A percentile compares a stretch with the other conserved stretches of the same genome.
Conservation (phyloP, 2,888 invertebrate genomes). For the Perizoma affinitatum region DNA sequence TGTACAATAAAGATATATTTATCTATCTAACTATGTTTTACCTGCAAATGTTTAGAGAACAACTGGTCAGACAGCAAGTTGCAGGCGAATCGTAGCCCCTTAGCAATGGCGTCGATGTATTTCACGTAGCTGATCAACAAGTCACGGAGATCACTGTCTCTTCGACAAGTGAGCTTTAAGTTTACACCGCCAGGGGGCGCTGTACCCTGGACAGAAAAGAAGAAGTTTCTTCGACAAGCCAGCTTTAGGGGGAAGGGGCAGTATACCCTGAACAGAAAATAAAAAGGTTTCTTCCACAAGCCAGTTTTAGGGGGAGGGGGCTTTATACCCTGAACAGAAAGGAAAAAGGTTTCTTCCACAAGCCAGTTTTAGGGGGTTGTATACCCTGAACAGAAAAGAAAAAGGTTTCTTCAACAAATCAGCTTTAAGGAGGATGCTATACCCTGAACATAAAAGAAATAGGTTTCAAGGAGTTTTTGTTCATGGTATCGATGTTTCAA, state of each 20-base stretch:
- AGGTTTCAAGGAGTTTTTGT: no score
- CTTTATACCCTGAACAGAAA: constrained; percentile 70
- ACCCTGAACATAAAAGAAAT: no score
- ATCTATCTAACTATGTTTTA: constrained; percentile 41
- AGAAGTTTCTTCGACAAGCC: no score
- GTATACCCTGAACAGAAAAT: no score
- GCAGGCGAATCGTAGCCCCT: constrained; percentile 81
- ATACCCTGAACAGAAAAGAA: constrained; percentile 67
- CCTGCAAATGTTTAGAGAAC: constrained; percentile 83
- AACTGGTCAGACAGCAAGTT: constrained; percentile 81
- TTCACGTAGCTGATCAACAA: constrained; percentile 79
- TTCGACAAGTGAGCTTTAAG: constrained; percentile 78
- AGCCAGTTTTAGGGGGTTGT: constrained; percentile 76
- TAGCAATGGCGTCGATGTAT: constrained; percentile 84
- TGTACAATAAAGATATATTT: no score
- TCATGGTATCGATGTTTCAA: no score
- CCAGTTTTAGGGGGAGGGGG: constrained; percentile 79
- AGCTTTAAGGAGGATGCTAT: no score
- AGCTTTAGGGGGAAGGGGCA: no score
- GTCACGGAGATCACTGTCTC: constrained; percentile 81
- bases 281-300: constrained; percentile 53
- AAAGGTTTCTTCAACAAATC: no score
- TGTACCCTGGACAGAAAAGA: constrained; percentile 66
- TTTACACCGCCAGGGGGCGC: constrained; percentile 85
- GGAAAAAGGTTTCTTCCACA: constrained; percentile 73